These are phyloP conservation scores for Nasonia longicornis DNA, from an alignment of 1,140 invertebrate genomes.

Conservation along the genomic window DNA sequence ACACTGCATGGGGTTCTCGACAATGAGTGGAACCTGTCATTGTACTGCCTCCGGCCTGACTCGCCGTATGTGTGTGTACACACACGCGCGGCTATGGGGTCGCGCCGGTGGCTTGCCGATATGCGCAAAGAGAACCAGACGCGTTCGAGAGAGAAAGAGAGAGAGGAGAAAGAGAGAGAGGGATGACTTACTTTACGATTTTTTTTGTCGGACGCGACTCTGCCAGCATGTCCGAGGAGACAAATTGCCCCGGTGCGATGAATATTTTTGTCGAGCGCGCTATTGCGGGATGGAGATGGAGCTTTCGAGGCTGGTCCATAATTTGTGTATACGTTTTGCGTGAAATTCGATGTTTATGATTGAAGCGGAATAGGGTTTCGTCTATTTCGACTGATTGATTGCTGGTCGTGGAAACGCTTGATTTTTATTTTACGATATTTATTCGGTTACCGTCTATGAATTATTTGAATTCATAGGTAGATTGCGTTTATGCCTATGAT, in stretches of 20 bases:
- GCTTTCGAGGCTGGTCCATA: neutral
- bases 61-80: neutral
- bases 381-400: too few relatives aligned
- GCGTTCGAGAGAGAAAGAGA: neutral
- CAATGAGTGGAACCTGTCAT: conserved; percentile 59
- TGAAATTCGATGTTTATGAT: too few relatives aligned
- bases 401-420: too few relatives aligned
- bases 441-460: too few relatives aligned
- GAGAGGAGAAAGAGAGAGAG: neutral
- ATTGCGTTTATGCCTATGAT: too few relatives aligned
- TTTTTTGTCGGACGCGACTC: neutral
- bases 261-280: neutral
- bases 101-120: neutral
- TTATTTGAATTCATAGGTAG: too few relatives aligned
- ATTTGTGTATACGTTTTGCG: too few relatives aligned
- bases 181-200: conserved; percentile 3
- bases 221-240: neutral
- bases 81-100: neutral
- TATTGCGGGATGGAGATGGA: neutral
- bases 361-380: too few relatives aligned
- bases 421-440: too few relatives aligned
- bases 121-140: neutral
- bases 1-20: conserved; percentile 46
- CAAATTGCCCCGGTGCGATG: neutral
- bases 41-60: conserved; percentile 40